Conservation (phyloP, 2,113 vertebrate genomes). For the Rhea americana region DNA sequence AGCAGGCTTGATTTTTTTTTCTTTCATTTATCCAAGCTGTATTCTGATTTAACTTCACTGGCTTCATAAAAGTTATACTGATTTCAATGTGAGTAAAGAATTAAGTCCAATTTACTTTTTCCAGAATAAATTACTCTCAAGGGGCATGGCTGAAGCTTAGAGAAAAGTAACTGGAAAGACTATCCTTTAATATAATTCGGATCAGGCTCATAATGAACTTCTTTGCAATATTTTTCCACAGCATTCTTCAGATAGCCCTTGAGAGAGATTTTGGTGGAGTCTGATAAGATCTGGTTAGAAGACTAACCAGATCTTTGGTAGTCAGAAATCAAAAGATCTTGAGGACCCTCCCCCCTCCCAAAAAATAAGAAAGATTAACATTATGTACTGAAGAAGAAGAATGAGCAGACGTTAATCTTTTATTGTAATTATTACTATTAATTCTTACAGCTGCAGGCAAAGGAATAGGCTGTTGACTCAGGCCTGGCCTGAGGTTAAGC, state of each 20-base stretch:
- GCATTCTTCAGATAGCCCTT: not conserved
- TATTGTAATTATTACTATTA: not conserved
- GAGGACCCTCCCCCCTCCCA: not conserved
- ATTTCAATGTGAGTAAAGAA: not conserved
- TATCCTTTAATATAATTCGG: not conserved
- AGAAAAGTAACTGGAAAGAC: not conserved
- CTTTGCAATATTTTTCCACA: not conserved
- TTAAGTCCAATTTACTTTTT: conserved; percentile 1
- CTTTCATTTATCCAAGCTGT: not conserved
- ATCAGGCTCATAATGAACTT: not conserved
- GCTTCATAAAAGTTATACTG: not conserved
- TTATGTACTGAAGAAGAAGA: not conserved
- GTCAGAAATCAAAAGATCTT: not conserved
- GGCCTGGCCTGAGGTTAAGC: not conserved
- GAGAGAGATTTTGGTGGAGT: not conserved
- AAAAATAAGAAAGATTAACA: not conserved
- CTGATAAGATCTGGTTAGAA: not conserved
- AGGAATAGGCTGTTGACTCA: not conserved
- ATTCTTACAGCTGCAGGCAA: not conserved
- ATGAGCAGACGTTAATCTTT: not conserved
- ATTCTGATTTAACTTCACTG: not conserved
- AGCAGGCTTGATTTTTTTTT: conserved; percentile 23
- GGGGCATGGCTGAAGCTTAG: not conserved
- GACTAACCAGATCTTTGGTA: not conserved
- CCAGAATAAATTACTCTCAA: conserved; percentile 3